Base-by-base conservation (phyloP, 2,113 vertebrate genomes). In the Passer domesticus region DNA sequence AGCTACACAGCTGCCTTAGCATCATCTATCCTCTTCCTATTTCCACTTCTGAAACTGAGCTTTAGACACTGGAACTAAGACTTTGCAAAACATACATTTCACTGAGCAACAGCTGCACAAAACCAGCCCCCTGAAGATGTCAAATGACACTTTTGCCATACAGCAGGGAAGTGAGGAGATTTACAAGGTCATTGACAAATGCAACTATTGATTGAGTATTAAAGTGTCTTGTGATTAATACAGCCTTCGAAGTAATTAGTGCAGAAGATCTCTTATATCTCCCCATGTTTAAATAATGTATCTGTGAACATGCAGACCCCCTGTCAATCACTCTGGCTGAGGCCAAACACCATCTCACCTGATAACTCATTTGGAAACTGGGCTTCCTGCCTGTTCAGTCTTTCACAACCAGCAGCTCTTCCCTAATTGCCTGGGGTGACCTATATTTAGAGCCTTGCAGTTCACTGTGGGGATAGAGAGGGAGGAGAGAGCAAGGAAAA, bases 311-410 rank as follows among this genome's bases (percentile, higher is more conserved):
- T 22, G 83, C 89, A 88, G 92, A 94, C 92, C 95, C 94, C 94
- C 92, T 97, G 98, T 98, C 98, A 98, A 97, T 99, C 97, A 97
- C 93, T 87, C 95, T 58, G 94, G 97, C 97, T 97, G 98, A 98
- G 97, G 97, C 98, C 98, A 98, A 97, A 94, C 96, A 96, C 96
- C 86, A 58, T 74, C 91, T 96, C 97, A 98, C 96, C 97, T 98
- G 98, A 97, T 97, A 98, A 98, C 97, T 98, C 97, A 90, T 98
- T 97, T 98, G 98, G 97, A 98, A 98, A 98, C 97, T 94, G 96
- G 97, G 98, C 97, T 98, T 97, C 92, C 96, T 96, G 97, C 94
- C 96, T 97, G 96, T 89, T 95, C 97, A 97, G 87, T 86, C 97
- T 96, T 97, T 98, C 92, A 95, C 95, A 97, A 97, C n/a, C 96